Percentiles rank a stretch among this genome's conserved stretches.
phyloP scores from a whole-genome alignment of 1,140 invertebrate genomes.

The Daktulosphaira vitifoliae region DNA sequence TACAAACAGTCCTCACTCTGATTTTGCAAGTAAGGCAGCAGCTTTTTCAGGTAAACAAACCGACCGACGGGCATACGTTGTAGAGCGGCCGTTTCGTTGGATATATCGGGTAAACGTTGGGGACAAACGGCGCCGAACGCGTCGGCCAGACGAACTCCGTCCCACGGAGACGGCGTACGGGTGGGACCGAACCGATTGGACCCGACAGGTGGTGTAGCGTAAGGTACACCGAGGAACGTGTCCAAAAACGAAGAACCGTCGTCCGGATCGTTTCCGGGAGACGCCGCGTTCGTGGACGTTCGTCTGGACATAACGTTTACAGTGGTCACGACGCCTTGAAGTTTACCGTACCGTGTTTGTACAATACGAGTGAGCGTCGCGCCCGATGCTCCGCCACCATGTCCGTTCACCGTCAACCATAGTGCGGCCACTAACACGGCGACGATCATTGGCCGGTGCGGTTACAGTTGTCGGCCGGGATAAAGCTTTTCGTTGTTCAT shows the following conservation, averaged over 20 bases:
- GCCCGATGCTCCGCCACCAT: background rate
- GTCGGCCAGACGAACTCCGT: constrained; percentile 68
- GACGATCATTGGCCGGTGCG: background rate
- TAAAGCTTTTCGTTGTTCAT: background rate
- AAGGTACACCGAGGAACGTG: constrained; percentile 87
- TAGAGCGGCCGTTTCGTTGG: constrained; percentile 71
- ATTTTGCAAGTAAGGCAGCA: constrained; percentile 73
- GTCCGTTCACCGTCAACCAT: background rate
- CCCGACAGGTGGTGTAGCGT: constrained; percentile 82
- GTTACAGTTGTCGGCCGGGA: background rate
- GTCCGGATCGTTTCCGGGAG: constrained; percentile 60
- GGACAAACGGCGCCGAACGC: constrained; percentile 79
- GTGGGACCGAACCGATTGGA: constrained; percentile 81
- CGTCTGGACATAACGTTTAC: constrained; percentile 48
- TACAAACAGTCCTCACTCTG: constrained; percentile 95
- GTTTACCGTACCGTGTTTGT: constrained; percentile 68
- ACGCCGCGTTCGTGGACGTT: constrained; percentile 43
- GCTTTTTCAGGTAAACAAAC: constrained; percentile 70
- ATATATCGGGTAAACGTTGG: constrained; percentile 71
- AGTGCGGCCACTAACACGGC: background rate
- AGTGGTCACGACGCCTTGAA: constrained; percentile 67
- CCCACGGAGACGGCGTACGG: constrained; percentile 77
- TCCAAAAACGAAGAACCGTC: constrained; percentile 55
- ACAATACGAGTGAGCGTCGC: constrained; percentile 55
- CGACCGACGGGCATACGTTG: constrained; percentile 78